Conservation (phyloP, 2,797 vertebrate genomes). For the Centroberyx gerrardi region DNA sequence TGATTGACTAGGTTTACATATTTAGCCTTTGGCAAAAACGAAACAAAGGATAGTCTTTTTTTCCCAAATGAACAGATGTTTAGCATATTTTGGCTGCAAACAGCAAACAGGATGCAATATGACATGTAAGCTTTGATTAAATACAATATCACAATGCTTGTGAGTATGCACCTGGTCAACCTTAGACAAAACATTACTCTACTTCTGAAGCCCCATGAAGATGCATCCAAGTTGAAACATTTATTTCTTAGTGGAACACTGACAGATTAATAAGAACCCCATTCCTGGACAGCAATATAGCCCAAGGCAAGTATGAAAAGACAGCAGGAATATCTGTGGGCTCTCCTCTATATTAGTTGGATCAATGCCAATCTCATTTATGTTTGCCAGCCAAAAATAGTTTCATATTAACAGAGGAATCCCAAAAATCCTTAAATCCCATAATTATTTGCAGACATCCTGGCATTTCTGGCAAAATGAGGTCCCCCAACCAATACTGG, state of each 20-base stretch:
- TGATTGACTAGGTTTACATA: background rate
- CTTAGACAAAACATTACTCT: background rate
- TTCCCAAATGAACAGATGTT: background rate
- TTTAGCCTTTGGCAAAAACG: background rate
- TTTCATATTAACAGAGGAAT: conserved; percentile 1
- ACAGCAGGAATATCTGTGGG: conserved; percentile 1
- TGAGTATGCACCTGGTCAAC: background rate
- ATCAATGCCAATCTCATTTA: background rate
- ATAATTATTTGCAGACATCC: conserved; percentile 6
- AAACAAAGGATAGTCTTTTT: background rate
- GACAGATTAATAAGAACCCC: background rate
- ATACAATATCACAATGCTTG: background rate
- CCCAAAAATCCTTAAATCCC: conserved; percentile 3
- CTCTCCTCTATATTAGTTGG: conserved; percentile 15
- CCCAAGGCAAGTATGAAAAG: background rate
- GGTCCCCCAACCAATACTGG: background rate
- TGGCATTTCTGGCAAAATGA: background rate
- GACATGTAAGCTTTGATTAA: background rate
- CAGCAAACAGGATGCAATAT: background rate
- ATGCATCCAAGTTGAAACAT: background rate
- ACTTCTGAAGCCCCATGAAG: background rate
- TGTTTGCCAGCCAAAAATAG: background rate
- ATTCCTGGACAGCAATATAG: background rate
- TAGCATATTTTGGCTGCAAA: background rate
- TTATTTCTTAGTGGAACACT: background rate